These are phyloP conservation scores for Choloepus hoffmanni DNA, from an alignment of 2,113 vertebrate species.

Conservation along the genomic window DNA sequence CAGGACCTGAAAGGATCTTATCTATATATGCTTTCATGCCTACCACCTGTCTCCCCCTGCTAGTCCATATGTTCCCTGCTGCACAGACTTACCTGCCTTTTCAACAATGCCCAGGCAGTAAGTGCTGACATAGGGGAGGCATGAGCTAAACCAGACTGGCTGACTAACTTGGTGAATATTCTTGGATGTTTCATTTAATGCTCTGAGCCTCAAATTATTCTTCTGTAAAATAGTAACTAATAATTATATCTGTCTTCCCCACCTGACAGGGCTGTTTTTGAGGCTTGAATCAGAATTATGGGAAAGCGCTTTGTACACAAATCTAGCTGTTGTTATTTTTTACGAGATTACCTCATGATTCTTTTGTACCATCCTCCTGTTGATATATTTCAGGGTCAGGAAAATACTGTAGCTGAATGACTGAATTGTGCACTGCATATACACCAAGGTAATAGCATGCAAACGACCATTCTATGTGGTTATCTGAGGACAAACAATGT, in stretches of 20 bases:
- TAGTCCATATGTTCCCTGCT: neutral
- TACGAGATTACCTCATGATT: conserved; percentile 31
- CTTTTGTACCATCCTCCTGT: conserved; percentile 2
- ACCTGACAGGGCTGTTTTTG: neutral
- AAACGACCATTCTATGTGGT: neutral
- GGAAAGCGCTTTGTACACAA: conserved; percentile 16
- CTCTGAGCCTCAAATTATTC: conserved; percentile 17
- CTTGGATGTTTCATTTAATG: conserved; percentile 25
- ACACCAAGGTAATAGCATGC: too few relatives aligned
- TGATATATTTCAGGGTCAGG: neutral
- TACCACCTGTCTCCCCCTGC: neutral
- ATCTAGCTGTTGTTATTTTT: conserved; percentile 1
- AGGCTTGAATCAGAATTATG: neutral
- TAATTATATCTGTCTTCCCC: neutral
- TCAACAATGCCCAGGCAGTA: neutral
- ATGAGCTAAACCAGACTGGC: neutral
- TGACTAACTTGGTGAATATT: conserved; percentile 7
- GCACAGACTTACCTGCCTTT: neutral
- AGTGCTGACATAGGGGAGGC: neutral
- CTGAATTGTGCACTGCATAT: neutral
- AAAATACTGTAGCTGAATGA: neutral
- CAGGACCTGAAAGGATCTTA: neutral
- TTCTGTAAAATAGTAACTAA: conserved; percentile 22
- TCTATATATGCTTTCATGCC: neutral
- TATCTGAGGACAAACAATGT: neutral